Percentiles rank a stretch among this genome's conserved stretches.
phyloP scores from a whole-genome alignment of 1,140 invertebrate species.

The Drosophila subobscura region DNA sequence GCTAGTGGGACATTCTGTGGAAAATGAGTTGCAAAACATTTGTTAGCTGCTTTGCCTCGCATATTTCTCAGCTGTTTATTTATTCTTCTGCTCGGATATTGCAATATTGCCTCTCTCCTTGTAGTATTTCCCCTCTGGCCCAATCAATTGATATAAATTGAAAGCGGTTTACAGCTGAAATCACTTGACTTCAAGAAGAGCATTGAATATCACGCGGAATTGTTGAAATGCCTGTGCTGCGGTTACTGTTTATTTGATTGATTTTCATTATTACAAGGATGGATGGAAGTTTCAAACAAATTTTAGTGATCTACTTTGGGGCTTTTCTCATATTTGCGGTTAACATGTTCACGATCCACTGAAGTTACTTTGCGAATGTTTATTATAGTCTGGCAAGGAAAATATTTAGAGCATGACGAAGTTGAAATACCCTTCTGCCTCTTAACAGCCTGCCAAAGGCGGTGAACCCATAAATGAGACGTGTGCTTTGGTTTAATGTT shows the following conservation, averaged over 20 bases:
- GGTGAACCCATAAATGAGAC: too few species aligned
- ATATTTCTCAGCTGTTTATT: slow-evolving; percentile 25
- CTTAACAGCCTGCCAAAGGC: too few species aligned
- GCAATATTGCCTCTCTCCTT: background rate
- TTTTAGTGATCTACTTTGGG: background rate
- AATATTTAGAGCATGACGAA: too few species aligned
- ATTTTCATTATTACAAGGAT: slow-evolving; percentile 22
- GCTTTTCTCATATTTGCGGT: too few species aligned
- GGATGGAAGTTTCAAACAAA: slow-evolving; percentile 1
- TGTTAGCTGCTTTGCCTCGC: background rate
- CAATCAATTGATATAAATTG: slow-evolving; percentile 70
- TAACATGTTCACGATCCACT: too few species aligned
- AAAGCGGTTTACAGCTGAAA: slow-evolving; percentile 62
- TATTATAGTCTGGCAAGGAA: too few species aligned
- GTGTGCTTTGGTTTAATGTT: too few species aligned
- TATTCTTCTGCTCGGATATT: slow-evolving; percentile 16
- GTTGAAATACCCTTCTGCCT: too few species aligned
- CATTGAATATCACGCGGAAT: slow-evolving; percentile 64
- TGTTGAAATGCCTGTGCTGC: slow-evolving; percentile 46
- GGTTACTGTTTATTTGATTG: slow-evolving; percentile 52
- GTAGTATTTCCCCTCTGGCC: too few species aligned
- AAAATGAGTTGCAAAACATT: slow-evolving; percentile 17
- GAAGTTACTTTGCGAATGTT: too few species aligned
- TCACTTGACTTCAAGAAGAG: slow-evolving; percentile 47
- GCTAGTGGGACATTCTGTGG: slow-evolving; percentile 54